Percentiles rank a stretch among this genome's conserved stretches.
These are phyloP conservation scores for Crypturellus tataupa DNA, from an alignment of 2,797 vertebrate genomes.

Conservation along the genomic window DNA sequence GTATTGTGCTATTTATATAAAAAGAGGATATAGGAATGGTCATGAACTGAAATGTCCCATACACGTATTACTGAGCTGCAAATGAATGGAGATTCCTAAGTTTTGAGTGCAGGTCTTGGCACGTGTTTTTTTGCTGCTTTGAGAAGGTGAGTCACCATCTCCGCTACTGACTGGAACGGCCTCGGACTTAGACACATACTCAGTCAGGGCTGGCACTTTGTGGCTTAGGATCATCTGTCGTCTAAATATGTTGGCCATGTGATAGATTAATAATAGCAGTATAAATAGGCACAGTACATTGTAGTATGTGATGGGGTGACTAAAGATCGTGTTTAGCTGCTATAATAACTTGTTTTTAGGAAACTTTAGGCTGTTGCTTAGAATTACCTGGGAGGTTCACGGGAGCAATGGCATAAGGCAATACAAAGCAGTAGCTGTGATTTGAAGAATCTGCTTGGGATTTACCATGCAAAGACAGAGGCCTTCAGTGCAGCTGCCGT, in stretches of 20 bases:
- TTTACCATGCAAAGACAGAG: background rate
- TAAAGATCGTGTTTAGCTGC: background rate
- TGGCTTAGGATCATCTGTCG: background rate
- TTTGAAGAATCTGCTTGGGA: background rate
- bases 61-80: background rate
- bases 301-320: background rate
- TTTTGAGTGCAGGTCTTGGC: background rate
- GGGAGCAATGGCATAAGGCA: background rate
- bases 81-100: background rate
- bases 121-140: background rate
- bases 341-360: background rate
- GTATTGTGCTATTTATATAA: background rate
- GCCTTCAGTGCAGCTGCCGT: background rate
- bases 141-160: background rate
- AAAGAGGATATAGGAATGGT: background rate
- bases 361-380: background rate
- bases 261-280: background rate
- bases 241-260: background rate
- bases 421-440: background rate
- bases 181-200: background rate
- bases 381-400: background rate
- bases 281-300: background rate
- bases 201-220: background rate
- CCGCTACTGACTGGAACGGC: background rate
- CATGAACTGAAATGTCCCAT: background rate